Evolutionary conservation across 2,888 invertebrate genomes (phyloP).

Genomic region (Rhagonycha lutea): DNA sequence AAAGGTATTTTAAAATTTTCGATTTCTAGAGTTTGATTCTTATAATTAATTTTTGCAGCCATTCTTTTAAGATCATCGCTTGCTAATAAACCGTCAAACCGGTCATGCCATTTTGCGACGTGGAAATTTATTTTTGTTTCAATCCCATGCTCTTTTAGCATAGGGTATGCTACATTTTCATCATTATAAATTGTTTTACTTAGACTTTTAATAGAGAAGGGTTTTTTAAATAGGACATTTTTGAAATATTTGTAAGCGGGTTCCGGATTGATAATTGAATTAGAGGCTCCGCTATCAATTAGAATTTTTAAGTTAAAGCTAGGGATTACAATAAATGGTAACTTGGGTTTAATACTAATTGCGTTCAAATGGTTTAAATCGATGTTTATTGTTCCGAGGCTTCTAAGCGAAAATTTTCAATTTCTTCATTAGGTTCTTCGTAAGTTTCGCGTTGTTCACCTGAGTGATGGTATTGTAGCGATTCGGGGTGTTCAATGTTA

Average conservation of each 20-base stretch:
- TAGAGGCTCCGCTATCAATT: conserved; percentile 22
- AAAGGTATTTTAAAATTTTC: not conserved
- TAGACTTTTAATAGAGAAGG: conserved; percentile 4
- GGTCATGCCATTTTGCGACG: not conserved
- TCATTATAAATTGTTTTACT: not conserved
- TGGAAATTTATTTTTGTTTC: conserved; percentile 7
- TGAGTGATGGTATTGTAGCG: not conserved
- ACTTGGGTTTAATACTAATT: conserved; percentile 15
- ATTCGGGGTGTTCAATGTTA: conserved; percentile 11
- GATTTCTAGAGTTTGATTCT: not conserved
- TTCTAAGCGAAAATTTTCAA: conserved; percentile 12
- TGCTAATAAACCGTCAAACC: conserved; percentile 8
- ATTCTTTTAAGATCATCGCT: conserved; percentile 9
- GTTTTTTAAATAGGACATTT: conserved; percentile 8
- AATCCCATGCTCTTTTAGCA: conserved; percentile 10
- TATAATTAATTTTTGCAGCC: conserved; percentile 13
- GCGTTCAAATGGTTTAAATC: no score
- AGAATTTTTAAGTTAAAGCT: conserved; percentile 17
- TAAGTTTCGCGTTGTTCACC: not conserved
- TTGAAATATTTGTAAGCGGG: conserved; percentile 5
- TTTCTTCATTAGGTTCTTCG: not conserved
- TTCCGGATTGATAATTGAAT: no score
- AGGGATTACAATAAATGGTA: conserved; percentile 17
- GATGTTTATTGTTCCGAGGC: no score
- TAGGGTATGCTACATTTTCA: conserved; percentile 6